Base-by-base conservation (phyloP, 2,113 vertebrate genomes). In the Chauna torquata region DNA sequence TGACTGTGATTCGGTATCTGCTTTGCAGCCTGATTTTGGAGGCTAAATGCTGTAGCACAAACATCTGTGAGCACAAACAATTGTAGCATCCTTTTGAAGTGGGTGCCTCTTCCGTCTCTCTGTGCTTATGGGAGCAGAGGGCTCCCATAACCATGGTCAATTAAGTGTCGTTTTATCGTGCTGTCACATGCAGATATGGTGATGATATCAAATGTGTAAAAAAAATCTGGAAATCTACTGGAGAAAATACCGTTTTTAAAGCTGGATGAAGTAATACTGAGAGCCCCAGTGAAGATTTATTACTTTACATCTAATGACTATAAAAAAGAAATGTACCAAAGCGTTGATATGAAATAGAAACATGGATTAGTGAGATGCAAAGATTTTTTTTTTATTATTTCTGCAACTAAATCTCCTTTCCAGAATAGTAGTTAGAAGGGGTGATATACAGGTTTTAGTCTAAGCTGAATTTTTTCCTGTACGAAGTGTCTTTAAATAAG, bases 51-150 rank as follows among this genome's bases (percentile, higher is more conserved):
- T 64, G 8, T 19, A 72, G 58, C 17, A 27, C 7, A 79, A 59
- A 55, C 20, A n/a, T 42, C 36, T 65, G 28, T 0, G 0, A 66
- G 34, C 45, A 49, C 36, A 72, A 54, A 44, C 34, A 69, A 18
- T 45, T 84, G 44, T 32, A 69, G n/a, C 24, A 50, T 87, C 54
- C 24, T 69, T 84, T 74, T 87, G 38, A 87, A 77, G 20, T 12
- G 38, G 61, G n/a, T 71, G 17, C 3, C 16, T 62, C 30, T 88
- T 71, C 11, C 13, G 24, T 47, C 14, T 68, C 5, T 7, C 5
- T 10, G 8, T 55, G n/a, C 22, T 55, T 71, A 55, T 12, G 16
- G 28, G 25, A 62, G 11, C 10, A 25, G 42, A 71, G 34, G 68
- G 14, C 12, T 11, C 14, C 16, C 16, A 18, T 57, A 61, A 78